These are phyloP conservation scores for Holcopasites calliopsidis DNA, from an alignment of 1,140 invertebrate genomes.

Conservation along the genomic window DNA sequence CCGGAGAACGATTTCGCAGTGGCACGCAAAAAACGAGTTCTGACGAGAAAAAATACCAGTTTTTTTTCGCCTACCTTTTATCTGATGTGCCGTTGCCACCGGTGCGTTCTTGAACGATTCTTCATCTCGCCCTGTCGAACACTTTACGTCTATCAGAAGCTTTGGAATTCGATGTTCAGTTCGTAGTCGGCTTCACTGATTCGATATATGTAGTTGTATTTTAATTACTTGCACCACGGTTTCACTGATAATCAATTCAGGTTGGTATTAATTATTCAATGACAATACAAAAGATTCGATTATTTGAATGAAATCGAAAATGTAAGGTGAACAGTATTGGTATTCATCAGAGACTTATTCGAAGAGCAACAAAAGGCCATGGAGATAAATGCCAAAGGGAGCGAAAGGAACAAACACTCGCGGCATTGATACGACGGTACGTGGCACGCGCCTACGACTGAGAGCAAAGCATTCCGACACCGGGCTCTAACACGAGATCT, in stretches of 20 bases:
- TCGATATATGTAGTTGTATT: neutral
- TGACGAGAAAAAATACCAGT: neutral
- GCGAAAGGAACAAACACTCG: neutral
- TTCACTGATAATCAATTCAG: neutral
- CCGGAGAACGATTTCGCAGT: neutral
- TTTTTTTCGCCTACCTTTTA: slow-evolving; percentile 23
- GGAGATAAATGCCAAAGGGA: slow-evolving; percentile 1
- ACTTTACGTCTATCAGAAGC: neutral
- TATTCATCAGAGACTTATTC: too few relatives aligned
- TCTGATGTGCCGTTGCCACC: neutral
- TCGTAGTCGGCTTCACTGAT: neutral
- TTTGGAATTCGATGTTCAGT: neutral
- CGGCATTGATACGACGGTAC: slow-evolving; percentile 34
- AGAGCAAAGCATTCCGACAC: slow-evolving; percentile 72
- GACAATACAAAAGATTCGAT: neutral
- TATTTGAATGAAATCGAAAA: too few relatives aligned
- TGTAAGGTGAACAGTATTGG: too few relatives aligned
- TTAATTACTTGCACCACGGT: neutral
- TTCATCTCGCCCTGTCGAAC: neutral
- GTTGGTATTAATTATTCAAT: neutral
- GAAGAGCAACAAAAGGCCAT: too few relatives aligned
- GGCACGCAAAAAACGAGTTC: neutral
- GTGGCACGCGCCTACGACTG: slow-evolving; percentile 74
- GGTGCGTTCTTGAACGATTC: neutral
- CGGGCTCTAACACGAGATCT: slow-evolving; percentile 68